Conservation (phyloP, 2,113 vertebrate species). For the Acrocephalus kingi region DNA sequence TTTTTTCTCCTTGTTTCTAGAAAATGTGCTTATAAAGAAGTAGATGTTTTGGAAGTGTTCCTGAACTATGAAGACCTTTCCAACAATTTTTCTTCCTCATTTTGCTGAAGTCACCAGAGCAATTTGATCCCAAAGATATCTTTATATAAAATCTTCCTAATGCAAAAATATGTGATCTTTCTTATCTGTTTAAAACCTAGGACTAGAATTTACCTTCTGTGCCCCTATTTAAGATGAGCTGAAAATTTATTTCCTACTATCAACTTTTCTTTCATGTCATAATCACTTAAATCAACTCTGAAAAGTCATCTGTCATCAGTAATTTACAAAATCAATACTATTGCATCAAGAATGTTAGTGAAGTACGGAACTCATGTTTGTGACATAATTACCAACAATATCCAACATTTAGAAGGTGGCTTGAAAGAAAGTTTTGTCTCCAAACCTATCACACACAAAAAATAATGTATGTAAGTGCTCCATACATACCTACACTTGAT, state of each 20-base stretch:
- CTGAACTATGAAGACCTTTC: neutral
- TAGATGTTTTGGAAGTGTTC: neutral
- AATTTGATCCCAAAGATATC: neutral
- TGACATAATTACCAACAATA: neutral
- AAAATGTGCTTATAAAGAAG: neutral
- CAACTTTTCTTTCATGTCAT: neutral
- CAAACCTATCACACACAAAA: neutral
- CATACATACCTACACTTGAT: neutral
- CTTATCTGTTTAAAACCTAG: neutral
- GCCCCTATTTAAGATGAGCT: neutral
- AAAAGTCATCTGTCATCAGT: neutral
- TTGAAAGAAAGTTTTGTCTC: neutral
- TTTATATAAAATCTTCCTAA: neutral
- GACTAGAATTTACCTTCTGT: neutral
- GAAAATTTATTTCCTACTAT: neutral
- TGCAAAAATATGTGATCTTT: neutral
- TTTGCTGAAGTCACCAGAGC: neutral
- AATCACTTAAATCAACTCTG: neutral
- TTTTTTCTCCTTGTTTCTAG: neutral
- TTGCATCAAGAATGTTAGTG: neutral
- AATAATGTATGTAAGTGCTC: neutral
- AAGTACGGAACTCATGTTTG: neutral
- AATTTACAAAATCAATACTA: neutral
- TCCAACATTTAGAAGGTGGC: neutral
- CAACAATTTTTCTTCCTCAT: neutral